phyloP scores from a whole-genome alignment of 2,113 vertebrate genomes.

The Petromus typicus region DNA sequence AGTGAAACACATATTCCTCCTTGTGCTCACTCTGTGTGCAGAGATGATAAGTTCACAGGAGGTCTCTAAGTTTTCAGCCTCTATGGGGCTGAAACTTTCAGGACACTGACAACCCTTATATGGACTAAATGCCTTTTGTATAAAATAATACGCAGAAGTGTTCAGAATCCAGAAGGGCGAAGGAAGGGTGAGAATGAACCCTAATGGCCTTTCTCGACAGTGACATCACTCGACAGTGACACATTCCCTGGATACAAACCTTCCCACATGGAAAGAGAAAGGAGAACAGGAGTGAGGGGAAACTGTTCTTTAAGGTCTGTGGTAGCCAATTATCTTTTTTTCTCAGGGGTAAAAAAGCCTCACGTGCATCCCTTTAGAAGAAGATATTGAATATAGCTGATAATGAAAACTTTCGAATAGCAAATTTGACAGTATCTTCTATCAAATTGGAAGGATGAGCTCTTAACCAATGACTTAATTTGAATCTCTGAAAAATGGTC shows the following conservation, averaged over 20 bases:
- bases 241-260: neutral
- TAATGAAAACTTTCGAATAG: constrained; percentile 16
- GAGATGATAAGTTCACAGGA: neutral
- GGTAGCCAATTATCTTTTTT: neutral
- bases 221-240: neutral
- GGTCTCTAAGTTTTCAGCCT: constrained; percentile 20
- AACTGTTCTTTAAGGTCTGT: constrained; percentile 16
- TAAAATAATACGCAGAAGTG: too few relatives aligned
- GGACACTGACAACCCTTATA: too few relatives aligned
- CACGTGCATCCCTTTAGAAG: neutral
- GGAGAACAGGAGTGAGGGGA: constrained; percentile 9
- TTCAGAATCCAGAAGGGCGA: too few relatives aligned
- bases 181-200: neutral
- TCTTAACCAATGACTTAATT: constrained; percentile 60
- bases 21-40: neutral
- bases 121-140: too few relatives aligned
- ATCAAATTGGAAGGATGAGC: constrained; percentile 17
- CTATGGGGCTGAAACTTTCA: neutral
- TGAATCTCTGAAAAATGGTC: constrained; percentile 68
- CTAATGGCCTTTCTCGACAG: neutral
- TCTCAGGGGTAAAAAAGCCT: neutral
- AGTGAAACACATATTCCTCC: neutral
- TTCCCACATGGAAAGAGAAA: neutral
- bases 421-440: constrained; percentile 42
- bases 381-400: neutral